Conservation (phyloP, 2,113 vertebrate genomes). For the Campylorhamphus procurvoides region DNA sequence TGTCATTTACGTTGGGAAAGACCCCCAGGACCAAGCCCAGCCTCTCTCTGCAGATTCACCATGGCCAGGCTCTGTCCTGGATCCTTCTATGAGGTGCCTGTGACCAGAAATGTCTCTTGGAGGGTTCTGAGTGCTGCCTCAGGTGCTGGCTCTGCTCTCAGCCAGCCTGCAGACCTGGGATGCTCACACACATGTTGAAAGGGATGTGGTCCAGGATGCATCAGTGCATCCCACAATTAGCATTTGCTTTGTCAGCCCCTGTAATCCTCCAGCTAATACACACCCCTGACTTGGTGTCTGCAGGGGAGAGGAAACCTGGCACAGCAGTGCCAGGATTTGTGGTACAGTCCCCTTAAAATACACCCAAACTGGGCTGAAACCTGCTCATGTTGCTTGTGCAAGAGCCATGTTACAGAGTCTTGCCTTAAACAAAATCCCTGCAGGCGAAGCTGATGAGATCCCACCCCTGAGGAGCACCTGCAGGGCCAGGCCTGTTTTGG, state of each 20-base stretch:
- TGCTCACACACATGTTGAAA: not conserved
- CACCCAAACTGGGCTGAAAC: not conserved
- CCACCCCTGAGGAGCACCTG: not conserved
- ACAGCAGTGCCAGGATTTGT: not conserved
- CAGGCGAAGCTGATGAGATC: not conserved
- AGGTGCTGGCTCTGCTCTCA: not conserved
- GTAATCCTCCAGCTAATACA: not conserved
- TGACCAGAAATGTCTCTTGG: not conserved
- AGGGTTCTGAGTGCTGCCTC: not conserved
- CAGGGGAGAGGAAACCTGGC: not conserved
- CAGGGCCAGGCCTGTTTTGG: not conserved
- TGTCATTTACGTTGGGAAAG: not conserved
- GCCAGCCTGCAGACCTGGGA: not conserved
- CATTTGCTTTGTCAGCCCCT: not conserved
- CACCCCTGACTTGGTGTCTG: not conserved
- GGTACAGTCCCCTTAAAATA: not conserved
- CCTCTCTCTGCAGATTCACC: not conserved
- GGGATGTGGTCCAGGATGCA: not conserved
- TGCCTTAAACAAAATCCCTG: not conserved
- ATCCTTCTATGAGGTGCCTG: fast-evolving
- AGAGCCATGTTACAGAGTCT: fast-evolving
- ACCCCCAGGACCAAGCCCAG: not conserved
- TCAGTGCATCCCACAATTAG: not conserved
- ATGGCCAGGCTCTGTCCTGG: not conserved
- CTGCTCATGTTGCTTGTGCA: not conserved